phyloP scores from a whole-genome alignment of 2,113 vertebrate genomes.

The Tetrao urogallus region DNA sequence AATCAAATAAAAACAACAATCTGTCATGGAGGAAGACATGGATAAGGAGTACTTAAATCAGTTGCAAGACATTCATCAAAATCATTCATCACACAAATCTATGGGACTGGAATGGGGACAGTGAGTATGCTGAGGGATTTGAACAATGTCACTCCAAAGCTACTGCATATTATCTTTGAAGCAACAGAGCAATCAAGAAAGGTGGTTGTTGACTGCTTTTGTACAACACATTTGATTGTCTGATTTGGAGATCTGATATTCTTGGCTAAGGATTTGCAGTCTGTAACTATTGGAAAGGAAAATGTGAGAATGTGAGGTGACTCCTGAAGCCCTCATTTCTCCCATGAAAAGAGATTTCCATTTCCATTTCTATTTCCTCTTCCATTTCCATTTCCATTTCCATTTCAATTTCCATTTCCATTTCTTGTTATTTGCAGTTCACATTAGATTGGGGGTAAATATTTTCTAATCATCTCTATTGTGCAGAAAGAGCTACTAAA shows the following conservation, averaged over 20 bases:
- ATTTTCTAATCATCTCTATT: neutral
- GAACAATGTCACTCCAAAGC: neutral
- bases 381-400: too few relatives aligned
- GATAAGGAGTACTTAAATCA: neutral
- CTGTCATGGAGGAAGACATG: neutral
- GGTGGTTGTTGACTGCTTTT: neutral
- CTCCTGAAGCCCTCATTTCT: accelerated
- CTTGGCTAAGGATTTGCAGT: neutral
- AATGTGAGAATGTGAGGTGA: accelerated
- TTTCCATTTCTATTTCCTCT: too few relatives aligned
- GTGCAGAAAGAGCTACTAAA: neutral
- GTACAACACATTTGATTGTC: neutral
- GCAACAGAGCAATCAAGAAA: neutral
- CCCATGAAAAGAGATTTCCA: accelerated
- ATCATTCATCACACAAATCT: neutral
- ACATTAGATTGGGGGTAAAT: neutral
- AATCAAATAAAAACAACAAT: neutral
- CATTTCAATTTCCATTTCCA: too few relatives aligned
- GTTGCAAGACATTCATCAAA: neutral
- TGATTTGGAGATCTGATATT: neutral
- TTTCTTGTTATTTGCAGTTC: neutral
- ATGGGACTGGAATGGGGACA: neutral
- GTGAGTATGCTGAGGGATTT: neutral
- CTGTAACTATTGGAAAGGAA: neutral
- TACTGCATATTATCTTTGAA: neutral